A percentile compares a stretch with the other conserved stretches of the same genome.
Conservation (phyloP, 2,113 vertebrate genomes). For the Gadus macrocephalus region DNA sequence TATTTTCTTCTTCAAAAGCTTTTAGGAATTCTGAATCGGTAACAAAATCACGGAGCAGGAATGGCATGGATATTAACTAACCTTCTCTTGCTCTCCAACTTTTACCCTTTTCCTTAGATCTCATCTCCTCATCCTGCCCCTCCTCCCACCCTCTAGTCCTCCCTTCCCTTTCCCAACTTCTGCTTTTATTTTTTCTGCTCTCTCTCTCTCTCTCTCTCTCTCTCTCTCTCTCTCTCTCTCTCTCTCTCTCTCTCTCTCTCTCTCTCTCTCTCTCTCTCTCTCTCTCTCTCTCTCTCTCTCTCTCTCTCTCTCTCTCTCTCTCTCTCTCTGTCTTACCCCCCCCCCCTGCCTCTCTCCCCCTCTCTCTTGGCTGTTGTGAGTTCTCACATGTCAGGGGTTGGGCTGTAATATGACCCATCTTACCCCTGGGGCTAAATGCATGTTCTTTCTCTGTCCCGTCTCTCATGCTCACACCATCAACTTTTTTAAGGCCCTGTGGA, state of each 20-base stretch:
- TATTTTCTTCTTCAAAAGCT: too few relatives aligned
- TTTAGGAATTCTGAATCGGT: too few relatives aligned
- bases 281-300: neutral
- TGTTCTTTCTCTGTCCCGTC: slow-evolving; percentile 7
- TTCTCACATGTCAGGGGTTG: slow-evolving; percentile 26
- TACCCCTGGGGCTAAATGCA: slow-evolving; percentile 16
- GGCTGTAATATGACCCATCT: slow-evolving; percentile 22
- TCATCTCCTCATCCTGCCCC: too few relatives aligned
- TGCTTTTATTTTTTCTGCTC: neutral
- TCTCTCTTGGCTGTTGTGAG: neutral
- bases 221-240: too few relatives aligned
- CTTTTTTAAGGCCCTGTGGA: too few relatives aligned
- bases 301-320: neutral
- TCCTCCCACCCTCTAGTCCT: neutral
- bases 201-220: neutral
- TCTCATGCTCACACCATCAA: too few relatives aligned
- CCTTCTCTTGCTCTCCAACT: too few relatives aligned
- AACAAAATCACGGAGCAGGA: too few relatives aligned
- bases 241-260: too few relatives aligned
- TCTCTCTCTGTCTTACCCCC: neutral
- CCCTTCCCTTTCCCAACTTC: neutral
- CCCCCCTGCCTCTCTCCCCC: neutral
- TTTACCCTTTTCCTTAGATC: too few relatives aligned
- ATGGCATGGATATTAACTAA: too few relatives aligned
- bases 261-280: neutral